phyloP scores from a whole-genome alignment of 2,888 invertebrate species.

The Galerucella calmariensis region DNA sequence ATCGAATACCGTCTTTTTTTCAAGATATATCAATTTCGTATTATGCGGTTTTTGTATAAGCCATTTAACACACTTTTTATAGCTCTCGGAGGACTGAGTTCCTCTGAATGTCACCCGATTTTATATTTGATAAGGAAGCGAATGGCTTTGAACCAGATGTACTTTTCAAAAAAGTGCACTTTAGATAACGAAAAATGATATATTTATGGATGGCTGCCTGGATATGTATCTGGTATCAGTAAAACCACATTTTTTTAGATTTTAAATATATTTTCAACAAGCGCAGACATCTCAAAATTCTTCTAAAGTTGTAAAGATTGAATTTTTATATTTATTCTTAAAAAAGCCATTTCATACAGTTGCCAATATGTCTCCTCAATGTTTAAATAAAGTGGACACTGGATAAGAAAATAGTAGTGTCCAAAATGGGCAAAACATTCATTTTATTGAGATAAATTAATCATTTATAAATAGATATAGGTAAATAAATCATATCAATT shows the following conservation, averaged over 20 bases:
- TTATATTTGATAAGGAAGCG: constrained; percentile 40
- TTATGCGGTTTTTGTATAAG: constrained; percentile 63
- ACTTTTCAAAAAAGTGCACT: constrained; percentile 44
- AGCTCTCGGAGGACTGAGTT: constrained; percentile 50
- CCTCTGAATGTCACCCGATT: constrained; percentile 47
- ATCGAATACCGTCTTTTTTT: constrained; percentile 52
- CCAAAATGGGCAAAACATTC: no score
- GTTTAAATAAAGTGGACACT: no score
- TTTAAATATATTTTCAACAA: no score
- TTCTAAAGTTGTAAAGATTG: no score
- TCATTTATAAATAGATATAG: no score
- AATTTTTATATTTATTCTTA: no score
- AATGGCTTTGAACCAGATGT: constrained; percentile 43
- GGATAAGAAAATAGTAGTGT: no score
- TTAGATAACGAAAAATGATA: constrained; percentile 45
- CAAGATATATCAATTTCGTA: constrained; percentile 60
- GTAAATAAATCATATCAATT: no score
- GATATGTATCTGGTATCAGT: constrained; percentile 17
- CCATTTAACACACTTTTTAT: constrained; percentile 64
- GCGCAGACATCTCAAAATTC: no score
- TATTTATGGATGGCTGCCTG: constrained; percentile 33
- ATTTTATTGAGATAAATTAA: no score
- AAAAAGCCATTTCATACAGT: no score
- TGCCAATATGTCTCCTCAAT: no score
- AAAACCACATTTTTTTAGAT: not conserved